phyloP scores from a whole-genome alignment of 2,797 vertebrate genomes.

The Sebastes kiyomatsui region DNA sequence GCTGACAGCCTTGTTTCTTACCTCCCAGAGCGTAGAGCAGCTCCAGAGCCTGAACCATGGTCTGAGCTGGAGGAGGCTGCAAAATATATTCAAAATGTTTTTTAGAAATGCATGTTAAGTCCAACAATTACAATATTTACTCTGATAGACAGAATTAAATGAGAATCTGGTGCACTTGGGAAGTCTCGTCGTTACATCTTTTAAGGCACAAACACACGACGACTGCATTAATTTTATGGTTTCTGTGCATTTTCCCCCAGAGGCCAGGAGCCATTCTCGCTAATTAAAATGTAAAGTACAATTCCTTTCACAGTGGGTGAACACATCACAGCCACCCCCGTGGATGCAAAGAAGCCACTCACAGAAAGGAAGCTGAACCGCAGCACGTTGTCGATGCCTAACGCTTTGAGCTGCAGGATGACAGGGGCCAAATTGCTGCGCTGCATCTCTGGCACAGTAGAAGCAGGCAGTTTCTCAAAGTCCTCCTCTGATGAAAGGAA shows the following conservation, averaged over 20 bases:
- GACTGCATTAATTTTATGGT: conserved; percentile 29
- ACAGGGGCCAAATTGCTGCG: conserved; percentile 96
- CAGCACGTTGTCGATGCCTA: conserved; percentile 98
- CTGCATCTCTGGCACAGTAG: conserved; percentile 97
- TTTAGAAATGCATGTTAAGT: background rate
- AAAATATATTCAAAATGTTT: background rate
- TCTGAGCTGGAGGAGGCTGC: conserved; percentile 97
- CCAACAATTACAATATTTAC: background rate
- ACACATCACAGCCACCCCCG: conserved; percentile 34
- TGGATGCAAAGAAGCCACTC: conserved; percentile 61
- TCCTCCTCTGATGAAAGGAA: conserved; percentile 89
- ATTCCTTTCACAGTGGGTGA: conserved; percentile 53
- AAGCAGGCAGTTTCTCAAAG: conserved; percentile 92
- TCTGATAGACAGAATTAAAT: background rate
- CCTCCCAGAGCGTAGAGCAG: conserved; percentile 96
- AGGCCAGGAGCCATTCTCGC: conserved; percentile 14
- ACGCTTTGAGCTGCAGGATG: conserved; percentile 96
- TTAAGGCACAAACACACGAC: conserved; percentile 10
- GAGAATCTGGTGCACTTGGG: background rate
- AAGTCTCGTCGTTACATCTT: conserved; percentile 13
- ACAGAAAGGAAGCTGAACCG: conserved; percentile 98
- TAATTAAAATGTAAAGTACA: conserved; percentile 62
- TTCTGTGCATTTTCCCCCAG: conserved; percentile 7
- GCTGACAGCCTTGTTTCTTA: conserved; percentile 71
- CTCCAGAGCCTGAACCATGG: conserved; percentile 99